Evolutionary conservation across 2,113 vertebrate genomes (phyloP), one percentile per base, ranked within the genome.

Genomic region (Dissostichus mawsoni): DNA sequence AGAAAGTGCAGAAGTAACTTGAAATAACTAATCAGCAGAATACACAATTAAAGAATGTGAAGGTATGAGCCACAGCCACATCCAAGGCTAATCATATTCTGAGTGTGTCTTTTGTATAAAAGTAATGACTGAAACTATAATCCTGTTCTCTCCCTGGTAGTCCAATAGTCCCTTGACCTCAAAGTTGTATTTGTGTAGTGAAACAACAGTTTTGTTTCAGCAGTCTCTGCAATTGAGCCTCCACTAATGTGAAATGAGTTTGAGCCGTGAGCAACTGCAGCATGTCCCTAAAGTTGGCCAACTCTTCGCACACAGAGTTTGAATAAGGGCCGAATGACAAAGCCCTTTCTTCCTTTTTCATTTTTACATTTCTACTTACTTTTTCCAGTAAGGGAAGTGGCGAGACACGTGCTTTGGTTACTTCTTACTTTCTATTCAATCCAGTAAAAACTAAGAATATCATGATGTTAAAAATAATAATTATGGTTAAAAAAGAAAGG

Each of bases 1-100:
- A 59, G 29, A 33, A 16, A 80, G 48, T 57, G 58, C 25, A 52
- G 33, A 78, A 74, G 57, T 74, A 73, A 76, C 62, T 72, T 76
- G 20, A 66, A 51, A 63, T 77, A 65, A 36, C 57, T 12, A 53
- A 61, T 72, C 64, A 59, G 74, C 56, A 44, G 29, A 44, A 36
- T 3, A 56, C 44, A 51, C 47, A 63, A 44, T 55, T 11, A 33
- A 76, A 55, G 55, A 55, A 59, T n/a, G 61, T 13, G 61, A 77
- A 44, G 77, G 77, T 83, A 77, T 66, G 47, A 69, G 33, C 23
- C 17, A 13, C 11, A 64, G 25, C 29, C 36, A 41, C 36, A 41
- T 25, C 13, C 18, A 11, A 5, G 23, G 10, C n/a, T 11, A 7
- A 29, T 68, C 61, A 67, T 62, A 61, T 53, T 74, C 20, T 45